phyloP scores from a whole-genome alignment of 2,888 invertebrate species.

The Plagiodera versicolora region DNA sequence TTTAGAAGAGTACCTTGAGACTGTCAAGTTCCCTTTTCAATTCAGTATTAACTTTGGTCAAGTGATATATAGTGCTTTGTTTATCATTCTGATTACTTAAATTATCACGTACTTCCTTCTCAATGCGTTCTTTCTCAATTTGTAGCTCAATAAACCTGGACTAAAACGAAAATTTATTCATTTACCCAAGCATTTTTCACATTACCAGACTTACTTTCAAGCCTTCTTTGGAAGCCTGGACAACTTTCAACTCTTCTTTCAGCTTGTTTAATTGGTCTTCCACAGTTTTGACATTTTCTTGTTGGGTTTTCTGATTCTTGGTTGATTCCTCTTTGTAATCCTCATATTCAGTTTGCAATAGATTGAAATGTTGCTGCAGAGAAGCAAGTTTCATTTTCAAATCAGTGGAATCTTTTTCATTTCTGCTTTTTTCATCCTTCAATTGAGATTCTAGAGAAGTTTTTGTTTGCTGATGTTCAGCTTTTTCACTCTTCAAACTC shows the following conservation, averaged over 20 bases:
- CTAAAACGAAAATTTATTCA: constrained; percentile 37
- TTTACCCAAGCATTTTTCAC: constrained; percentile 11
- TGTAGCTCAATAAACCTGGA: constrained; percentile 48
- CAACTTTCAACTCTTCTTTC: constrained; percentile 56
- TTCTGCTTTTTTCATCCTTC: constrained; percentile 56
- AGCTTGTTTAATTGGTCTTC: constrained; percentile 56
- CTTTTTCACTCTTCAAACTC: constrained; percentile 60
- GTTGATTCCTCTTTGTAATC: constrained; percentile 58
- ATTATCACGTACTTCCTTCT: constrained; percentile 42
- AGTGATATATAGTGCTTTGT: constrained; percentile 43
- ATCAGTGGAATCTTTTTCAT: constrained; percentile 58
- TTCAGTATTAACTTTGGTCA: constrained; percentile 45
- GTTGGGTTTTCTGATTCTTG: constrained; percentile 55
- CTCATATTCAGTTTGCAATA: constrained; percentile 58
- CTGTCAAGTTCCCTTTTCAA: constrained; percentile 42
- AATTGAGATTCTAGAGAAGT: constrained; percentile 56
- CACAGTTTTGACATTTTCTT: constrained; percentile 56
- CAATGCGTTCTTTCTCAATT: constrained; percentile 48
- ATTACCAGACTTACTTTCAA: constrained; percentile 51
- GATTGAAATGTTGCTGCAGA: constrained; percentile 60
- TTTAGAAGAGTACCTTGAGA: constrained; percentile 38
- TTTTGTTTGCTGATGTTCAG: constrained; percentile 58
- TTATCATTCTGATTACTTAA: constrained; percentile 41
- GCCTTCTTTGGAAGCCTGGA: constrained; percentile 46
- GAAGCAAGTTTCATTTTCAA: constrained; percentile 59